A percentile compares a stretch with the other conserved stretches of the same genome.
Evolutionary conservation across 1,140 invertebrate species (phyloP).

Genomic region (Drosophila malerkotliana): DNA sequence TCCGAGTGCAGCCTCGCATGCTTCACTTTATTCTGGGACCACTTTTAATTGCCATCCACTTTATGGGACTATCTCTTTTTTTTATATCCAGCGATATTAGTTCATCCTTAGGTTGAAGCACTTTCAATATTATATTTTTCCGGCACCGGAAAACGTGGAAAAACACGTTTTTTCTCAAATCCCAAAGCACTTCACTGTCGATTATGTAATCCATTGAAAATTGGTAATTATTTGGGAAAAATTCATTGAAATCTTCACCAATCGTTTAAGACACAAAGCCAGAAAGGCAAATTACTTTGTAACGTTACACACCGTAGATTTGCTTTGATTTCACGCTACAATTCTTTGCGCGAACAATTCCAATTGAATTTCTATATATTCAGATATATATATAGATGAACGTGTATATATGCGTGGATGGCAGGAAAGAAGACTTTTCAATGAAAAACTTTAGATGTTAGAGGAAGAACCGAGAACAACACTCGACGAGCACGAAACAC

Average conservation of each 20-base stretch:
- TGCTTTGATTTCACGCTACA: slow-evolving; percentile 43
- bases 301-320: slow-evolving; percentile 53
- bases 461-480: slow-evolving; percentile 84
- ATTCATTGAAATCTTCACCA: slow-evolving; percentile 10
- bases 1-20: slow-evolving; percentile 45
- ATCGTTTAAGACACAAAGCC: slow-evolving; percentile 27
- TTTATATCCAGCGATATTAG: slow-evolving; percentile 26
- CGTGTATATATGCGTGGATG: slow-evolving; percentile 58
- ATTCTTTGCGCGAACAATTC: slow-evolving; percentile 58
- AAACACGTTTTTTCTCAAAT: slow-evolving; percentile 59
- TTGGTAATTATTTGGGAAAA: slow-evolving; percentile 19
- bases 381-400: slow-evolving; percentile 60
- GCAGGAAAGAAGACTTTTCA: slow-evolving; percentile 64
- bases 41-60: slow-evolving; percentile 57
- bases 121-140: slow-evolving; percentile 17
- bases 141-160: slow-evolving; percentile 65
- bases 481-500: slow-evolving; percentile 84
- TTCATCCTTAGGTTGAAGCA: slow-evolving; percentile 41
- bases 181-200: slow-evolving; percentile 46
- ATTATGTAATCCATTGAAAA: slow-evolving; percentile 75
- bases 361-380: slow-evolving; percentile 63
- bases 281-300: slow-evolving; percentile 27
- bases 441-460: slow-evolving; percentile 79
- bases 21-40: slow-evolving; percentile 43
- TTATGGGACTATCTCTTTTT: slow-evolving; percentile 36